phyloP scores from a whole-genome alignment of 2,113 vertebrate genomes.

The Oxyura jamaicensis region DNA sequence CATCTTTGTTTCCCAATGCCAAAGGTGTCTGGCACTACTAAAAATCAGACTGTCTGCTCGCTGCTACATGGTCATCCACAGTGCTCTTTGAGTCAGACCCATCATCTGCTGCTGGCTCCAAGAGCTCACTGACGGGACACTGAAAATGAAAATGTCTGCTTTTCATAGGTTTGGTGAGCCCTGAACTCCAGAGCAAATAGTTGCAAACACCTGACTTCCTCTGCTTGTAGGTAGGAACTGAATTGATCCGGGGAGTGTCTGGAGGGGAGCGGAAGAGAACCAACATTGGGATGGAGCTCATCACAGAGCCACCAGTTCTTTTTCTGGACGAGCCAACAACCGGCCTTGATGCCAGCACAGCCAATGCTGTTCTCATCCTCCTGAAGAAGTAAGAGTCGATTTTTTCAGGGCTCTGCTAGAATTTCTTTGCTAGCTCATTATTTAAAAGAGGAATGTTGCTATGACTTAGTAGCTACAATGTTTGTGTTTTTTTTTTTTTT shows the following conservation, averaged over 20 bases:
- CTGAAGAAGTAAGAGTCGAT: conserved; percentile 57
- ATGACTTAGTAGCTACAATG: background rate
- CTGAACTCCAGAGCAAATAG: background rate
- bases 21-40: background rate
- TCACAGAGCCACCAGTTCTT: conserved; percentile 60
- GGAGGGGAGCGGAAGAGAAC: conserved; percentile 69
- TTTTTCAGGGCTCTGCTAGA: background rate
- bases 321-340: conserved; percentile 65
- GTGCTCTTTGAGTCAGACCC: background rate
- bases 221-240: conserved; percentile 59
- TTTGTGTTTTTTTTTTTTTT: background rate
- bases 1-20: background rate
- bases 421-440: background rate
- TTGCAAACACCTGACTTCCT: background rate
- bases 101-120: background rate
- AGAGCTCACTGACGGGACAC: background rate
- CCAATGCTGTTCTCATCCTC: conserved; percentile 62
- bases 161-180: background rate
- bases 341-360: conserved; percentile 66
- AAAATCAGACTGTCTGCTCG: background rate
- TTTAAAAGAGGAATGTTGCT: background rate
- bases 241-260: conserved; percentile 64
- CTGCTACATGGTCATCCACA: background rate
- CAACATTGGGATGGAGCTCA: conserved; percentile 64
- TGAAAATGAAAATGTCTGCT: background rate